phyloP scores from a whole-genome alignment of 1,140 invertebrate genomes.

The Heliconius hermathena region DNA sequence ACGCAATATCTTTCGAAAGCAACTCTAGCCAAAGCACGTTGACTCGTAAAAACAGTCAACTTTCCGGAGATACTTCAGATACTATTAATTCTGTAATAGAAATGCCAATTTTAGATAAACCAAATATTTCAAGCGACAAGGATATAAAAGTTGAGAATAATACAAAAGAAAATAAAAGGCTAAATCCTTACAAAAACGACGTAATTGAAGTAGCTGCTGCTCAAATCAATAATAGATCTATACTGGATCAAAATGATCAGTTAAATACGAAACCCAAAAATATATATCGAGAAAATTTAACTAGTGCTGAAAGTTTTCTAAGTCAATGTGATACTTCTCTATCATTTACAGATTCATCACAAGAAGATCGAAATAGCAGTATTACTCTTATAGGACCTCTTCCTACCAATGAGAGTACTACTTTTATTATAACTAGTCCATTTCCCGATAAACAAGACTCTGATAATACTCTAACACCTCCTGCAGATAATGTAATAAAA shows the following conservation, averaged over 20 bases:
- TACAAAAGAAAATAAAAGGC: neutral
- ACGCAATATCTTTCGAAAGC: neutral
- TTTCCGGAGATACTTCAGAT: neutral
- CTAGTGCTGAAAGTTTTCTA: constrained; percentile 41
- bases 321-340: constrained; percentile 23
- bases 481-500: constrained; percentile 15
- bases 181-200: constrained; percentile 42
- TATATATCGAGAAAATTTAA: constrained; percentile 42
- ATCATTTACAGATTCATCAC: constrained; percentile 14
- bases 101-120: neutral
- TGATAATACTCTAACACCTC: constrained; percentile 36
- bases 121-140: neutral
- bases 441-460: constrained; percentile 23
- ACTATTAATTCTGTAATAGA: constrained; percentile 9
- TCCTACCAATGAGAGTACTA: constrained; percentile 27
- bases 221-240: constrained; percentile 41
- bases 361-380: constrained; percentile 6
- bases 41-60: neutral
- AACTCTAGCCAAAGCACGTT: neutral
- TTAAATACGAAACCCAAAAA: constrained; percentile 31
- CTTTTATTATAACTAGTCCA: constrained; percentile 33
- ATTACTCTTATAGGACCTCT: constrained; percentile 10
- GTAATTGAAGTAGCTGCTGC: constrained; percentile 55
- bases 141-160: neutral
- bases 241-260: constrained; percentile 32